Conservation (phyloP, 2,113 vertebrate genomes). For the Steatornis caripensis region DNA sequence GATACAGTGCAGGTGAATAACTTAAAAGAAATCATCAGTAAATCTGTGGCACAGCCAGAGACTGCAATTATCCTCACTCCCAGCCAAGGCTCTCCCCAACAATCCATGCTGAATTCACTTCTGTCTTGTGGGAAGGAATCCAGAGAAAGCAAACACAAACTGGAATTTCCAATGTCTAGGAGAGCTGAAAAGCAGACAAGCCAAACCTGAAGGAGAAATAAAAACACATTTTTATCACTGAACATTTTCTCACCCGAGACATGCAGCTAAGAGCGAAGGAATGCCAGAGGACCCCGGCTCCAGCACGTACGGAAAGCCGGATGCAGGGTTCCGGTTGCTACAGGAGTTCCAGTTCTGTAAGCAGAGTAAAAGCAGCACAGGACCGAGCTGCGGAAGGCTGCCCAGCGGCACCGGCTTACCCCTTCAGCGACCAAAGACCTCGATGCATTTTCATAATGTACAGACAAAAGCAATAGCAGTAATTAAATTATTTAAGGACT, state of each 20-base stretch:
- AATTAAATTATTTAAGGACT: background rate
- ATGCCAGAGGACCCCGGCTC: background rate
- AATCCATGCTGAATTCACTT: constrained; percentile 53
- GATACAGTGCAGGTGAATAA: constrained; percentile 56
- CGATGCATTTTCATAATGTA: background rate
- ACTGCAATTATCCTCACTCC: constrained; percentile 51
- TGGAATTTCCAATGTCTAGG: constrained; percentile 40
- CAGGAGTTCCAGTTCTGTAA: background rate
- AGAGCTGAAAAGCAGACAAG: constrained; percentile 58
- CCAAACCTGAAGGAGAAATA: constrained; percentile 57
- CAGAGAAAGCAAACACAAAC: constrained; percentile 51
- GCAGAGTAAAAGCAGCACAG: background rate
- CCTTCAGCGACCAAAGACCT: background rate
- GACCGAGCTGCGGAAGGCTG: background rate
- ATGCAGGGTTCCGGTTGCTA: background rate
- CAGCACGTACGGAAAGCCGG: background rate
- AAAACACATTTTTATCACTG: constrained; percentile 33
- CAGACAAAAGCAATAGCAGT: background rate
- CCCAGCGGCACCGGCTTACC: rapidly evolving
- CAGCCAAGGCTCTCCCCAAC: constrained; percentile 49
- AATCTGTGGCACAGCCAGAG: constrained; percentile 37
- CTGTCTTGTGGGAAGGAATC: constrained; percentile 42
- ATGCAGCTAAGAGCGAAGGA: background rate
- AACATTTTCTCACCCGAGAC: background rate
- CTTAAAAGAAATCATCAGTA: constrained; percentile 49